Conservation (phyloP, 1,140 invertebrate genomes). For the Heterodera carotae region DNA sequence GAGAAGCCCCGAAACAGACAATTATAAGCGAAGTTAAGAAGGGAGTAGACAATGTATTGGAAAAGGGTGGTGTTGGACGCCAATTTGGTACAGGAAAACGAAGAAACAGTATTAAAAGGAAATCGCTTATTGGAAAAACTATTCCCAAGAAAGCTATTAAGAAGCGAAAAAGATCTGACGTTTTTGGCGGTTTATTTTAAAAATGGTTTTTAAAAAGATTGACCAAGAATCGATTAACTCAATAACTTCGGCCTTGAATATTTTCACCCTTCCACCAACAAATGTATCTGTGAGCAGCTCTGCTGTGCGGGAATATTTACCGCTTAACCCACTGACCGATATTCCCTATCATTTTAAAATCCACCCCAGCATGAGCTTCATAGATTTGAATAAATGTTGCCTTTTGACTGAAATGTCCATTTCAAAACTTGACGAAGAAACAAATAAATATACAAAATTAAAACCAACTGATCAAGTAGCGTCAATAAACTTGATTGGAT, state of each 20-base stretch:
- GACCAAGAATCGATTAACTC: no score
- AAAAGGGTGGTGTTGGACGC: not conserved
- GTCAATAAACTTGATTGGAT: constrained; percentile 4
- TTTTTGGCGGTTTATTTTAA: no score
- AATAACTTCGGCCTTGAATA: no score
- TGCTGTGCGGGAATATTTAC: not conserved
- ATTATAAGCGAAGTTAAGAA: not conserved
- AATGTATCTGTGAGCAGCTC: constrained; percentile 5
- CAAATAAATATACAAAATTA: not conserved
- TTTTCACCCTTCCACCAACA: not conserved
- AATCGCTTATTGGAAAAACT: no score
- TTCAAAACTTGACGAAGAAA: not conserved
- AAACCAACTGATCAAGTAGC: constrained; percentile 3
- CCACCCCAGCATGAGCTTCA: not conserved
- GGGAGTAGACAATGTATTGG: not conserved
- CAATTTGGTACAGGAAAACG: constrained; percentile 7
- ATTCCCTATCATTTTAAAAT: constrained; percentile 24
- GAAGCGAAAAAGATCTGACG: no score
- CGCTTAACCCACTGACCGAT: not conserved
- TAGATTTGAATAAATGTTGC: constrained; percentile 16
- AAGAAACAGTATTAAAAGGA: not conserved
- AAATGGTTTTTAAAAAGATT: no score
- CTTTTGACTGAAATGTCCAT: constrained; percentile 12
- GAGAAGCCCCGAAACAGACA: not conserved
- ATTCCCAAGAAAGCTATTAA: no score